Base-by-base conservation (phyloP, 2,113 vertebrate species). In the Scomber colias region DNA sequence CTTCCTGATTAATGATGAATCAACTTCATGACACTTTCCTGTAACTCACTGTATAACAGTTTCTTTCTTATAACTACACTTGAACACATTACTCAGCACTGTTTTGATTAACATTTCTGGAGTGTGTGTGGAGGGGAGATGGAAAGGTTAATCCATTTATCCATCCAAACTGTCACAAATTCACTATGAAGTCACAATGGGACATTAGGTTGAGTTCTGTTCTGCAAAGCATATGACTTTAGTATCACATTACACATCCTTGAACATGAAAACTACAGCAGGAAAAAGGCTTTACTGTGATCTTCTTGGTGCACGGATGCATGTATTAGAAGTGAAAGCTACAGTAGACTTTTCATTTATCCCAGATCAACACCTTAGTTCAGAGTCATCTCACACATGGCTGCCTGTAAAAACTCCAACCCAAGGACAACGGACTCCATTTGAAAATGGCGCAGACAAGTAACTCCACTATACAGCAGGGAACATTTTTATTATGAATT, bases 401-500 rank as follows among this genome's bases (percentile, higher is more conserved):
- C 53, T 63, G 71, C 75, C 77, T 64, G 54, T 30, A 77, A 78
- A 27, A 82, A 85, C 31, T 70, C 66, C 40, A 46, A 69, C n/a
- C 50, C 62, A 81, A 86, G 73, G 81, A 85, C 87, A 77, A 53
- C 0, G 0, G 66, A 60, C 49, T 79, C 66, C 59, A 75, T 72
- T 59, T 63, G 11, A 8, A 74, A 85, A 83, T 31, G 72, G 40
- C 3, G 11, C 63, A 46, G 67, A 74, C 54, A 76, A 87, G 71
- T 69, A 74, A 84, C 82, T 65, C 76, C 31, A 50, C 69, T 27
- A 35, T 44, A 67, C 21, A 66, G 75, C 57, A 57, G 68, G 62
- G 62, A 71, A 78, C 70, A 59, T 91, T 88, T 72, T 72, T 57
- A 87, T 87, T 74, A 71, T 76, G 67, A 77, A 77, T 87, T 51